These are phyloP conservation scores for Heliconius eleuchia DNA, from an alignment of 1,140 invertebrate species.

Conservation along the genomic window DNA sequence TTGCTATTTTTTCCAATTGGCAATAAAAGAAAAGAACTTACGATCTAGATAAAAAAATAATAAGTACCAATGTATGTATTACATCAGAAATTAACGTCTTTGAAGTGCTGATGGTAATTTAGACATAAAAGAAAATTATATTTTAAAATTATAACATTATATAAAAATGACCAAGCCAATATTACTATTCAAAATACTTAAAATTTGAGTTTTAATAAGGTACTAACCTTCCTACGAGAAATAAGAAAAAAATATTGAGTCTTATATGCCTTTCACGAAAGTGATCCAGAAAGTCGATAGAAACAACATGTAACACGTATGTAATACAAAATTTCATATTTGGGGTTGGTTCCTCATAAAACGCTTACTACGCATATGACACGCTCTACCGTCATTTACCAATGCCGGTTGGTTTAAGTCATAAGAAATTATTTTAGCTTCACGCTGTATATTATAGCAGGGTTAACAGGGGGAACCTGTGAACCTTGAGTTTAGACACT, in stretches of 20 bases:
- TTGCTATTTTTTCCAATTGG: too few species aligned
- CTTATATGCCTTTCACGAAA: slow-evolving; percentile 8
- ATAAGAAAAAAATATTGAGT: background rate
- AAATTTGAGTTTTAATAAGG: too few species aligned
- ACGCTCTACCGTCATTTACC: slow-evolving; percentile 3
- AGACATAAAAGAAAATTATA: too few species aligned
- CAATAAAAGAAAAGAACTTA: too few species aligned
- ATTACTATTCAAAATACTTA: background rate
- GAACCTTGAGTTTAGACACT: too few species aligned
- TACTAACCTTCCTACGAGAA: background rate
- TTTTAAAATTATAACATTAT: too few species aligned
- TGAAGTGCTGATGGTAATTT: too few species aligned
- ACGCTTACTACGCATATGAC: slow-evolving; percentile 14
- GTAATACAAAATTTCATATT: slow-evolving; percentile 19
- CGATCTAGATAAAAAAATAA: too few species aligned
- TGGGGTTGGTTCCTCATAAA: slow-evolving; percentile 17
- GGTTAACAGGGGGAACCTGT: too few species aligned
- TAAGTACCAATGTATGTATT: too few species aligned
- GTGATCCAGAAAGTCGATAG: slow-evolving; percentile 4
- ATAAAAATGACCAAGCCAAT: background rate
- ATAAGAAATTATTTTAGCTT: slow-evolving; percentile 1
- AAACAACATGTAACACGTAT: slow-evolving; percentile 14
- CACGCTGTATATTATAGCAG: too few species aligned
- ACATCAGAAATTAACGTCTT: too few species aligned
- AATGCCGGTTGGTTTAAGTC: background rate